Evolutionary conservation across 2,888 invertebrate genomes (phyloP).

Genomic region (Ephialtes manifestator): DNA sequence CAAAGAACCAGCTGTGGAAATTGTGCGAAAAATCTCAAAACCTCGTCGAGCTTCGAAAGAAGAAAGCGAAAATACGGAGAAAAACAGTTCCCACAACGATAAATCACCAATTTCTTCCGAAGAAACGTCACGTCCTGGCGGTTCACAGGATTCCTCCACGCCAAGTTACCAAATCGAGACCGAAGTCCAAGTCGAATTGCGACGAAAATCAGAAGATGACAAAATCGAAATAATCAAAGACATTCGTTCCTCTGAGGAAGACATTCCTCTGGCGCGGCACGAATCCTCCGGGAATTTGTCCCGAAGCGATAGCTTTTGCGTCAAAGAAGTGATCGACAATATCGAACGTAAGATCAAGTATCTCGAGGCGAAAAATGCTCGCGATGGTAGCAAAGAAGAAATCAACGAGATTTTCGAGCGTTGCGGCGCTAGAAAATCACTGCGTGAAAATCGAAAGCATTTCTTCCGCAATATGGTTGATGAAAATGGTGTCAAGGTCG

Average conservation of each 20-base stretch:
- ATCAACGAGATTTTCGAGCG: slow-evolving; percentile 53
- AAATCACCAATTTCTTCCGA: slow-evolving; percentile 69
- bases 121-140: slow-evolving; percentile 74
- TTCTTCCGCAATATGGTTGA: slow-evolving; percentile 80
- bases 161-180: slow-evolving; percentile 71
- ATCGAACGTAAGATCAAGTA: slow-evolving; percentile 82
- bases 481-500: slow-evolving; percentile 76
- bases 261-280: slow-evolving; percentile 51
- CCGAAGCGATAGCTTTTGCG: slow-evolving; percentile 80
- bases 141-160: neutral
- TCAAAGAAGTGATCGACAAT: slow-evolving; percentile 83
- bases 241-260: slow-evolving; percentile 71
- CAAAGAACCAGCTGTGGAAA: neutral
- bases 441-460: slow-evolving; percentile 78
- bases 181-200: slow-evolving; percentile 86
- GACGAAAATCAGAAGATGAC: slow-evolving; percentile 83
- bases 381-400: slow-evolving; percentile 61
- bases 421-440: slow-evolving; percentile 72
- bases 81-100: slow-evolving; percentile 12
- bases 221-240: slow-evolving; percentile 87
- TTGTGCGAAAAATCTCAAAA: slow-evolving; percentile 9
- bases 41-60: slow-evolving; percentile 33
- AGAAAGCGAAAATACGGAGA: slow-evolving; percentile 8
- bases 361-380: slow-evolving; percentile 75
- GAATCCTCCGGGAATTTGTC: slow-evolving; percentile 73